Evolutionary conservation across 2,888 invertebrate genomes (phyloP).

Genomic region (Synanthedon myopaeformis): DNA sequence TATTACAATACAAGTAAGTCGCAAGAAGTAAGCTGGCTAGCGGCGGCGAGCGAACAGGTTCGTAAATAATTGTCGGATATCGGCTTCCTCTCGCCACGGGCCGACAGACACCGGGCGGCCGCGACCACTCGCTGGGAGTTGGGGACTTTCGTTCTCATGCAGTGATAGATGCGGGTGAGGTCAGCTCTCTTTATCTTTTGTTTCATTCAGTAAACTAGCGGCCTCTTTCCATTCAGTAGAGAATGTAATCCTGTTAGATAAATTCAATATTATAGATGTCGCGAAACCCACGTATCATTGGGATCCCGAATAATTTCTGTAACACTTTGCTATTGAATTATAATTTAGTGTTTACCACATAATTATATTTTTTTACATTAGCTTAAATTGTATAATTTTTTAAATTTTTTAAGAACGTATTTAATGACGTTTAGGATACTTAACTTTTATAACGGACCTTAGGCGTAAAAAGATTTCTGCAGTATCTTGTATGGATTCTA

Average conservation of each 20-base stretch:
- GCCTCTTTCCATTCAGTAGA: background rate
- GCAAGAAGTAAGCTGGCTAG: constrained; percentile 24
- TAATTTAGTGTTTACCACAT: too few species aligned
- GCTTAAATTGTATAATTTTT: too few species aligned
- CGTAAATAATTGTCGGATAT: constrained; percentile 42
- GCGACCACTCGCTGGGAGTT: constrained; percentile 2
- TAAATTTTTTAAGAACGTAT: too few species aligned
- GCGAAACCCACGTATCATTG: too few species aligned
- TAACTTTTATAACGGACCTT: too few species aligned
- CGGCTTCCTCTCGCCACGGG: constrained; percentile 35
- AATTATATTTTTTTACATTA: too few species aligned
- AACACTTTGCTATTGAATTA: too few species aligned
- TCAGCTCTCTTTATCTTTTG: constrained; percentile 2
- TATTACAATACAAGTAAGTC: background rate
- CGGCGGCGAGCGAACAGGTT: constrained; percentile 17
- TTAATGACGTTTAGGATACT: too few species aligned
- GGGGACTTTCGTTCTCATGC: constrained; percentile 13
- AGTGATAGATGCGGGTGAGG: constrained; percentile 24
- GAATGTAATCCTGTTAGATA: background rate
- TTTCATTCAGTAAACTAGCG: background rate
- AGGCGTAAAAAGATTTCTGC: too few species aligned
- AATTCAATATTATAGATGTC: too few species aligned
- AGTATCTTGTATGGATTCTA: too few species aligned
- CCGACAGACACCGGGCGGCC: constrained; percentile 17
- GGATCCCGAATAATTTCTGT: too few species aligned